A percentile compares a stretch with the other conserved stretches of the same genome.
These are phyloP conservation scores for Pogonocichla stellata DNA, from an alignment of 2,113 vertebrate genomes.

Conservation along the genomic window DNA sequence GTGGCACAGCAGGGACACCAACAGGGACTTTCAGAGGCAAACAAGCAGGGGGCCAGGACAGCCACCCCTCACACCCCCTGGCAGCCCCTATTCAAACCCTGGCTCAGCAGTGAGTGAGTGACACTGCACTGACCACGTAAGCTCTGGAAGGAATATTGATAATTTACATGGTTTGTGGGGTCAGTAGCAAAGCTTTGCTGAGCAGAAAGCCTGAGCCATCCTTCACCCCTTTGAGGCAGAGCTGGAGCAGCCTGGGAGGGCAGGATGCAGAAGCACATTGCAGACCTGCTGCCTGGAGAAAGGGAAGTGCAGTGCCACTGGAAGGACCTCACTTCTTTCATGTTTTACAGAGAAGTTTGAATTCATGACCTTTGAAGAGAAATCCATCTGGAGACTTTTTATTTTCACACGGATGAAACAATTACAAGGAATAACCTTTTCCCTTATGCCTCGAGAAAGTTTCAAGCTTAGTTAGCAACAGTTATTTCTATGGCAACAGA, in stretches of 20 bases:
- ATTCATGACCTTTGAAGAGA: not conserved
- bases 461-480: slow-evolving; percentile 22
- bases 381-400: not conserved
- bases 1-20: not conserved
- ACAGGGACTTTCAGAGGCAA: not conserved
- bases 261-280: not conserved
- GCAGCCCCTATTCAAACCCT: not conserved
- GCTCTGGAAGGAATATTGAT: not conserved
- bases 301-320: not conserved
- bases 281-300: not conserved
- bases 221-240: not conserved
- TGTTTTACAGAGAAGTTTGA: not conserved
- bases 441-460: slow-evolving; percentile 18
- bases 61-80: not conserved
- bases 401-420: not conserved
- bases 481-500: slow-evolving; percentile 52
- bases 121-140: not conserved
- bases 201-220: not conserved
- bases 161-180: not conserved
- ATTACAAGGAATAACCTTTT: slow-evolving; percentile 12
- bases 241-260: not conserved
- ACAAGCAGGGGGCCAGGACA: rapidly evolving
- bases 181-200: not conserved
- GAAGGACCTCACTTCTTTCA: not conserved
- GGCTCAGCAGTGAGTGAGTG: not conserved